Base-by-base conservation (phyloP, 1,140 invertebrate species). In the Ectropis grisescens region DNA sequence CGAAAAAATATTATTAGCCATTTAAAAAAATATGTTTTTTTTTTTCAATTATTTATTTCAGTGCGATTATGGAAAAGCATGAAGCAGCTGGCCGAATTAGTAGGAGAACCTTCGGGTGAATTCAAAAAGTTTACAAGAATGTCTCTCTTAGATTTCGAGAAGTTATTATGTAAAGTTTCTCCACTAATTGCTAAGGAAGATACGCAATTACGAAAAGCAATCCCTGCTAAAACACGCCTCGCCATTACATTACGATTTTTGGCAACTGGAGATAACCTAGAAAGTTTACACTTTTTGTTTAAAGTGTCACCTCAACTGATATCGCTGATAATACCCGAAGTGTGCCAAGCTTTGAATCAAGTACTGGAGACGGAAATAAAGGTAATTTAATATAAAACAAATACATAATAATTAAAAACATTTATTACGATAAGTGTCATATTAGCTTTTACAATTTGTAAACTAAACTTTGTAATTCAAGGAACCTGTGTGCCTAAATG, bases 61-160 rank as follows among this genome's bases (percentile, higher is more conserved):
- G n/a, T n/a, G n/a, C n/a, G n/a, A n/a, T n/a, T n/a, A n/a, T n/a
- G n/a, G n/a, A n/a, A n/a, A n/a, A n/a, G n/a, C n/a, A n/a, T n/a
- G n/a, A n/a, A n/a, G n/a, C n/a, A n/a, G n/a, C n/a, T n/a, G n/a
- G n/a, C n/a, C n/a, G n/a, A n/a, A n/a, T n/a, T n/a, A n/a, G n/a
- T n/a, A n/a, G n/a, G n/a, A n/a, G 43, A 46, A 33, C 37, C 37
- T 28, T 36, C 43, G 13, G 14, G 22, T 11, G 37, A 46, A 36
- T 46, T 46, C 16, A 1, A 35, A 11, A 46, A 46, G 7, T 40
- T 46, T 26, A 25, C 16, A 13, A 12, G 37, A 12, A 46, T 46
- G 33, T 38, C 31, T 16, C 24, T 2, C n/a, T 30, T 9, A 3
- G 37, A 40, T 40, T 46, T 46, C 34, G 32, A 44, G 11, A 16